Percentiles rank a stretch among this genome's conserved stretches.
Evolutionary conservation across 2,888 invertebrate genomes (phyloP).

Genomic region (Drosophila percnosoma): DNA sequence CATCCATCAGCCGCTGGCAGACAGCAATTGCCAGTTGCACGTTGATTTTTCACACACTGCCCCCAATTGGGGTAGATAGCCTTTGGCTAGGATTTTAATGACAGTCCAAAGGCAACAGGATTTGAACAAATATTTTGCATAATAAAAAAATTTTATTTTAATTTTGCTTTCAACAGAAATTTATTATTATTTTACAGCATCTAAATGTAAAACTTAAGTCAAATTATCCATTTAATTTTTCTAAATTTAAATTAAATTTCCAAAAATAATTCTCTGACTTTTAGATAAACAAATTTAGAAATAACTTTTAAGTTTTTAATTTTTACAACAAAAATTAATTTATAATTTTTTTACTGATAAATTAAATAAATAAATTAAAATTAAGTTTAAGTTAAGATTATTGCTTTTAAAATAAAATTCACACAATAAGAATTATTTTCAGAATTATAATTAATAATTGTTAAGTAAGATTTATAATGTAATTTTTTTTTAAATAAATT

Average conservation of each 20-base stretch:
- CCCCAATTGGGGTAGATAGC: slow-evolving; percentile 5
- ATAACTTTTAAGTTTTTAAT: not conserved
- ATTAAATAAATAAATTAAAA: not conserved
- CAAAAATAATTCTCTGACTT: not conserved
- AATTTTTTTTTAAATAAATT: not conserved
- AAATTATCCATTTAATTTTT: accelerated
- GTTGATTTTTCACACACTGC: slow-evolving; percentile 52
- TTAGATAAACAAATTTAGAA: not conserved
- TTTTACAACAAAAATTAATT: not conserved
- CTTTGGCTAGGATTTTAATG: not conserved
- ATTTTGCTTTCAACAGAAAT: not conserved
- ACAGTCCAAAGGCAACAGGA: not conserved
- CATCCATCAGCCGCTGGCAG: slow-evolving; percentile 79
- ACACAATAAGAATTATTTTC: not conserved
- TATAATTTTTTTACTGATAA: too few species aligned
- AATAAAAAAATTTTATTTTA: not conserved
- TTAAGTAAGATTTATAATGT: not conserved
- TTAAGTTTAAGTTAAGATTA: not conserved
- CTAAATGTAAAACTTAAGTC: too few species aligned
- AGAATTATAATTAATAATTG: not conserved
- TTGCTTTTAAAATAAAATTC: not conserved
- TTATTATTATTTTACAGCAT: not conserved
- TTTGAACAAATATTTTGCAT: not conserved
- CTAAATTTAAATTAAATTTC: not conserved
- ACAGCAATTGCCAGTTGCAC: slow-evolving; percentile 72